phyloP scores from a whole-genome alignment of 2,797 vertebrate species.

The Microchirus variegatus region DNA sequence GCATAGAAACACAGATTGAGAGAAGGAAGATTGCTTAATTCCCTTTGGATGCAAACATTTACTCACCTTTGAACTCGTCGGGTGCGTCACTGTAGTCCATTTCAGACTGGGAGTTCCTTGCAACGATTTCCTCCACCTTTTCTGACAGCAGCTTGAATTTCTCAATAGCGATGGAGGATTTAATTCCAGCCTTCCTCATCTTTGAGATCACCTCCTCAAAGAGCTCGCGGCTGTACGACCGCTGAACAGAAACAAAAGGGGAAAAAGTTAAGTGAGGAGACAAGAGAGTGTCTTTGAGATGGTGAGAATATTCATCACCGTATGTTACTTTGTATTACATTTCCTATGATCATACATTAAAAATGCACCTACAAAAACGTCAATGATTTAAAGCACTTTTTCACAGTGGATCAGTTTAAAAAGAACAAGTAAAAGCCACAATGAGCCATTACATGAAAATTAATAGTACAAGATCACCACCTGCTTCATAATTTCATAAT shows the following conservation, averaged over 20 bases:
- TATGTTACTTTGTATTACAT: too few species aligned
- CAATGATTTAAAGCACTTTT: too few species aligned
- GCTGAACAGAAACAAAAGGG: constrained; percentile 70
- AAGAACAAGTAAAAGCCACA: too few species aligned
- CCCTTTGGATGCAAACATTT: not conserved
- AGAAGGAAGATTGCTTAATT: not conserved
- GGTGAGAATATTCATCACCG: not conserved
- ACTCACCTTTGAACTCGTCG: constrained; percentile 94
- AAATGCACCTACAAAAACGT: too few species aligned
- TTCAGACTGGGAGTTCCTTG: constrained; percentile 96
- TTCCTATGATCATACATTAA: too few species aligned
- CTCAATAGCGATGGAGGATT: constrained; percentile 98
- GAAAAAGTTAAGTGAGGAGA: not conserved
- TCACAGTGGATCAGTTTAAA: too few species aligned
- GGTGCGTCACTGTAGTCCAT: constrained; percentile 98
- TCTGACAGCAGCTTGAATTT: constrained; percentile 97
- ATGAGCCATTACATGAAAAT: too few species aligned
- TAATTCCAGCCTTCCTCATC: constrained; percentile 98
- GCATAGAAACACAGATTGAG: too few species aligned
- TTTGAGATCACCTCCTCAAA: constrained; percentile 99
- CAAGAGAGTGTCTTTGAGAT: not conserved
- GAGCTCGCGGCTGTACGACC: constrained; percentile 97
- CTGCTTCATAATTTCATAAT: too few species aligned
- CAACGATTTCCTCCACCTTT: constrained; percentile 97
- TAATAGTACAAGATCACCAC: too few species aligned